Evolutionary conservation across 2,888 invertebrate genomes (phyloP).

Genomic region (Pediacus dermestoides): DNA sequence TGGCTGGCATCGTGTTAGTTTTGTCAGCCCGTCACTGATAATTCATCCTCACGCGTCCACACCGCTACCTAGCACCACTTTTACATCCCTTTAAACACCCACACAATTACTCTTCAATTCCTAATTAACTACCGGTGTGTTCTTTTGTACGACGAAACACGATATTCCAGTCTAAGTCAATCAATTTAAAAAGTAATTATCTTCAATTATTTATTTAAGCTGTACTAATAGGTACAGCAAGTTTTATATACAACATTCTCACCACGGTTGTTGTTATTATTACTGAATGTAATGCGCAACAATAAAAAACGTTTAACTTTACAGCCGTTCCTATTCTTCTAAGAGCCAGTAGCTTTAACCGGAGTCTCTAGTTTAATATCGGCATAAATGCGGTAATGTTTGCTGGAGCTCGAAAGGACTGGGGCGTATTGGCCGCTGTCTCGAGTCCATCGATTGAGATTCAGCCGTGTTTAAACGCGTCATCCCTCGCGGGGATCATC

Average conservation of each 20-base stretch:
- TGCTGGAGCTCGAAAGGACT: slow-evolving; percentile 15
- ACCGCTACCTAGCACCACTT: slow-evolving; percentile 16
- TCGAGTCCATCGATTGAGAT: slow-evolving; percentile 31
- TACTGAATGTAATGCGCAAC: too few relatives aligned
- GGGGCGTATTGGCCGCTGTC: slow-evolving; percentile 19
- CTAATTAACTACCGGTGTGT: too few relatives aligned
- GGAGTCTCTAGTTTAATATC: slow-evolving; percentile 15
- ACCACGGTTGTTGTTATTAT: too few relatives aligned
- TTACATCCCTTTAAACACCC: slow-evolving; percentile 19
- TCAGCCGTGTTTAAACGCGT: slow-evolving; percentile 33
- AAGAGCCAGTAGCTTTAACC: too few relatives aligned
- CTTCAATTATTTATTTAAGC: too few relatives aligned
- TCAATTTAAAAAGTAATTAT: too few relatives aligned
- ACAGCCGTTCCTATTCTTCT: too few relatives aligned
- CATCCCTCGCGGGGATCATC: slow-evolving; percentile 36
- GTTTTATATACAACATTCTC: too few relatives aligned
- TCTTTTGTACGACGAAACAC: too few relatives aligned
- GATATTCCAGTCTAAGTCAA: too few relatives aligned
- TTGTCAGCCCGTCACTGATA: slow-evolving; percentile 27
- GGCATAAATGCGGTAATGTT: slow-evolving; percentile 18
- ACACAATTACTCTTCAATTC: slow-evolving; percentile 29
- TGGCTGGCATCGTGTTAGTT: slow-evolving; percentile 16
- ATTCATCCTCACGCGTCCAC: slow-evolving; percentile 29
- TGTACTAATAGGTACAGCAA: too few relatives aligned
- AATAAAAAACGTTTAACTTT: too few relatives aligned